These are phyloP conservation scores for Hyles lineata DNA, from an alignment of 2,888 invertebrate genomes.

Conservation along the genomic window DNA sequence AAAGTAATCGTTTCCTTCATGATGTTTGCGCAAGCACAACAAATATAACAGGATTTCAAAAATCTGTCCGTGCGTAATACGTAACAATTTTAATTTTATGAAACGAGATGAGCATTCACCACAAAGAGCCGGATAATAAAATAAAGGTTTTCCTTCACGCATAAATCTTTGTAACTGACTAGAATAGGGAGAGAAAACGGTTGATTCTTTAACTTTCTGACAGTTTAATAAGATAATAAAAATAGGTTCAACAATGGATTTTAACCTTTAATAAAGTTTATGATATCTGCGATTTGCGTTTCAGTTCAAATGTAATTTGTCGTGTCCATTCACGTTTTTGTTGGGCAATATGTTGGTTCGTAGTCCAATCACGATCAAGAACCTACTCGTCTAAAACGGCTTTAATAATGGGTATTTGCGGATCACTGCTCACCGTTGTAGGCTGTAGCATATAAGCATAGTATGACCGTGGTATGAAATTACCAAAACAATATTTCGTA, in stretches of 20 bases:
- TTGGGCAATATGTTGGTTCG: too few species aligned
- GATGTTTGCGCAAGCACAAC: neutral
- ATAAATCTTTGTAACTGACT: conserved; percentile 74
- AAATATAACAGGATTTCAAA: conserved; percentile 11
- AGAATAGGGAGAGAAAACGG: conserved; percentile 74
- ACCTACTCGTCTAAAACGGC: too few species aligned
- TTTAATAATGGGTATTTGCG: too few species aligned
- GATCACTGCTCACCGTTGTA: too few species aligned
- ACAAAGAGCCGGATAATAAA: conserved; percentile 72
- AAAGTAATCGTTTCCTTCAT: neutral
- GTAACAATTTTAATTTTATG: conserved; percentile 30
- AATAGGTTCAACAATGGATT: conserved; percentile 51
- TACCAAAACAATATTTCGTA: too few species aligned
- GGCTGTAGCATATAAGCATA: too few species aligned
- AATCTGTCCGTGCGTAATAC: conserved; percentile 23
- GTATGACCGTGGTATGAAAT: too few species aligned
- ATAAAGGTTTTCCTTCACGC: conserved; percentile 68
- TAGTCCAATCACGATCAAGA: too few species aligned
- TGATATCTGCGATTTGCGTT: conserved; percentile 16
- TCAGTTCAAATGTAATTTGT: neutral
- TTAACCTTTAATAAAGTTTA: conserved; percentile 32
- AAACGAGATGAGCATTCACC: conserved; percentile 55
- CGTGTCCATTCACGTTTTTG: neutral
- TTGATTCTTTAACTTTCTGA: conserved; percentile 81
- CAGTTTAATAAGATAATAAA: conserved; percentile 83